Percentiles rank a stretch among this genome's conserved stretches.
phyloP scores from a whole-genome alignment of 2,113 vertebrate genomes.

The Pseudopipra pipra region DNA sequence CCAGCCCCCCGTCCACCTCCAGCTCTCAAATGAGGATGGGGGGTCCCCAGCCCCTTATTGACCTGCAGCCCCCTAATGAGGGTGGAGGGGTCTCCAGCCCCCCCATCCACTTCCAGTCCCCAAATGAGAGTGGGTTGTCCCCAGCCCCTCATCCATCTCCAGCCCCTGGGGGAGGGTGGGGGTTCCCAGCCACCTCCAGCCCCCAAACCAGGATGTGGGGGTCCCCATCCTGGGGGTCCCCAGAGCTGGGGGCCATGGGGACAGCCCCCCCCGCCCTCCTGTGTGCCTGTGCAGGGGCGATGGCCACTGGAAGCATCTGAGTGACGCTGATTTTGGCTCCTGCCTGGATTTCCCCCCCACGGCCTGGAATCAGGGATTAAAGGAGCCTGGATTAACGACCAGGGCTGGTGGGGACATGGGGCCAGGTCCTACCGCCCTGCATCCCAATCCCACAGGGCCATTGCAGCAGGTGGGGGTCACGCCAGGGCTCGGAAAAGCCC shows the following conservation, averaged over 20 bases:
- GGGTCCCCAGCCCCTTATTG: no score
- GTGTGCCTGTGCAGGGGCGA: rapidly evolving
- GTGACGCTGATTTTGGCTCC: background rate
- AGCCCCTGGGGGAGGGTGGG: background rate
- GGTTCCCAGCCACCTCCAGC: background rate
- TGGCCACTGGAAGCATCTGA: rapidly evolving
- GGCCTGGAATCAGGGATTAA: no score
- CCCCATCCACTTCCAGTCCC: background rate
- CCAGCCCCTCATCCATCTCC: background rate
- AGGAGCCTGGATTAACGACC: rapidly evolving
- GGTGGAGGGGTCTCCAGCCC: background rate
- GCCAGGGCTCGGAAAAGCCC: background rate
- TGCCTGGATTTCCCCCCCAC: rapidly evolving
- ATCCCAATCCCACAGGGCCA: rapidly evolving
- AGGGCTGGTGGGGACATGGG: background rate
- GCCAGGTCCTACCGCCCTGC: rapidly evolving
- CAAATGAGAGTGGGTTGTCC: background rate
- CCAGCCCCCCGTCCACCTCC: background rate
- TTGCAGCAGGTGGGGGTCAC: rapidly evolving
- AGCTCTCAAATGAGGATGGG: background rate
- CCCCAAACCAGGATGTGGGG: background rate
- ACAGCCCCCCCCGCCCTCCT: rapidly evolving
- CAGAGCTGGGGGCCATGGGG: rapidly evolving
- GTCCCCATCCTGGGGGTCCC: rapidly evolving
- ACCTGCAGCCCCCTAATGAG: background rate